Conservation (phyloP, 2,888 invertebrate species). For the Amiota minor region DNA sequence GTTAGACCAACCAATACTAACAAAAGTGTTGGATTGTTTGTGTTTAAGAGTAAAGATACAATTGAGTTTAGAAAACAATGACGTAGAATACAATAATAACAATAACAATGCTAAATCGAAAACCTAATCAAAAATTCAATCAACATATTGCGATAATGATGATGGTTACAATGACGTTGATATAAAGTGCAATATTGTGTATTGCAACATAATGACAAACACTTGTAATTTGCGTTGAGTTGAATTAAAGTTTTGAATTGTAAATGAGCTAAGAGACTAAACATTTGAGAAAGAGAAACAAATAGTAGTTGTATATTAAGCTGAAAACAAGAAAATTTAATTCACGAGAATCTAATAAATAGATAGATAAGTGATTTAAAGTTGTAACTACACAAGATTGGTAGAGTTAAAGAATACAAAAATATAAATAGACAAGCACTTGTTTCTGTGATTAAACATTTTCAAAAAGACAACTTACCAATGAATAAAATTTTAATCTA, state of each 20-base stretch:
- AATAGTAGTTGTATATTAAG: too few species aligned
- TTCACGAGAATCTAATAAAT: too few species aligned
- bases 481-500: conserved; percentile 6
- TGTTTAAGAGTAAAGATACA: neutral
- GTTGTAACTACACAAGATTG: neutral
- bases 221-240: too few species aligned
- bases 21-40: too few species aligned
- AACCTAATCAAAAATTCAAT: conserved; percentile 62
- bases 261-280: too few species aligned
- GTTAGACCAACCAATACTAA: too few species aligned
- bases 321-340: too few species aligned
- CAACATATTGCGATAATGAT: conserved; percentile 41
- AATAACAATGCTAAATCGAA: conserved; percentile 15
- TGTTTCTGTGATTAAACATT: conserved; percentile 43
- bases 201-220: neutral
- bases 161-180: neutral
- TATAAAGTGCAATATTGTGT: neutral
- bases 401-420: neutral
- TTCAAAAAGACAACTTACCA: conserved; percentile 40
- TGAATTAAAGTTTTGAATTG: too few species aligned
- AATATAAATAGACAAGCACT: conserved; percentile 37
- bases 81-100: conserved; percentile 11
- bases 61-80: conserved; percentile 55
- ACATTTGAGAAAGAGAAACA: too few species aligned
- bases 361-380: too few species aligned